Evolutionary conservation across 1,140 invertebrate genomes (phyloP).

Genomic region (Coenobita brevimanus): DNA sequence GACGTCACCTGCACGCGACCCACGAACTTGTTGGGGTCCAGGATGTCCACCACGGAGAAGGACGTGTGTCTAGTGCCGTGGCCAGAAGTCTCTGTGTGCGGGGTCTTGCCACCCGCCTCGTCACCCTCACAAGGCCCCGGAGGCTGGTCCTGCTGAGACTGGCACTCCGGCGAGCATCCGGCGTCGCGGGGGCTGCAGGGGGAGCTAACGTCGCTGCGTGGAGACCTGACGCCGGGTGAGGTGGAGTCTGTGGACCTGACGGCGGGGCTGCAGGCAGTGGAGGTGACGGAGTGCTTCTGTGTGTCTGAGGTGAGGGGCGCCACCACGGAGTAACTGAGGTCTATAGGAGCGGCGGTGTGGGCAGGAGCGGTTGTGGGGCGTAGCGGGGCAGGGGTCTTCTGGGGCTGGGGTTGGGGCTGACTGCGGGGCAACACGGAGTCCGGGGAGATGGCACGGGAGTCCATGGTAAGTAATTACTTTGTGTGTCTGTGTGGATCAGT

Average conservation of each 20-base stretch:
- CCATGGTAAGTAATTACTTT: constrained; percentile 19
- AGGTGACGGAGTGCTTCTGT: background rate
- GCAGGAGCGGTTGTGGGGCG: constrained; percentile 9
- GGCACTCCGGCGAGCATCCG: background rate
- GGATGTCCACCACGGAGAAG: constrained; percentile 66
- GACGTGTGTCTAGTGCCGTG: constrained; percentile 45
- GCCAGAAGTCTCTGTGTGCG: constrained; percentile 15
- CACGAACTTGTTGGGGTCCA: constrained; percentile 62
- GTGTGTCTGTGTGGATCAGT: background rate
- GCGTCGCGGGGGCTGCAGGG: background rate
- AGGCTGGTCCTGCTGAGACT: constrained; percentile 25
- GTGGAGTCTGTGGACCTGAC: background rate
- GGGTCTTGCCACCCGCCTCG: background rate
- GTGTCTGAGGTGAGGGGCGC: constrained; percentile 18
- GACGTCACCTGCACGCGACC: constrained; percentile 55
- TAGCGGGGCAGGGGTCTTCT: background rate
- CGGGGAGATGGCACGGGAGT: constrained; percentile 47
- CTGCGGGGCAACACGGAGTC: constrained; percentile 47
- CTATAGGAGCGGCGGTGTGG: constrained; percentile 37
- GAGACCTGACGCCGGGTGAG: background rate
- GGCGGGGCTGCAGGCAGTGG: constrained; percentile 25
- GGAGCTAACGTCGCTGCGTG: background rate
- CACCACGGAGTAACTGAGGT: constrained; percentile 45
- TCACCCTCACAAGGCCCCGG: background rate
- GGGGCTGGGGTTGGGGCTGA: constrained; percentile 5